Conservation (phyloP, 2,113 vertebrate species). For the Sorex araneus region DNA sequence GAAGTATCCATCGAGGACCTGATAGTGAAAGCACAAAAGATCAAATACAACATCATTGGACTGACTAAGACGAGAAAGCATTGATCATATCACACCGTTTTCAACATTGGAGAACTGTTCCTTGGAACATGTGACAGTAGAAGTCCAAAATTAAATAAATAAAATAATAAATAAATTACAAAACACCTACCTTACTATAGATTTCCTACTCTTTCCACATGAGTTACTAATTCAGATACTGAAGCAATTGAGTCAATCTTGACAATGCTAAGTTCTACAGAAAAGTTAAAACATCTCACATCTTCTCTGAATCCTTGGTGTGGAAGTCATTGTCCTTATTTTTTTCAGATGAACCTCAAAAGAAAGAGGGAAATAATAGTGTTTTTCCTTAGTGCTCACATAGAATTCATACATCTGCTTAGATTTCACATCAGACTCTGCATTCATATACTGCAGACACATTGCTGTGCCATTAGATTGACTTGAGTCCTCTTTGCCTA, state of each 20-base stretch:
- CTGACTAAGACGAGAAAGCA: no score
- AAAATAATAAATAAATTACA: no score
- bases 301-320: neutral
- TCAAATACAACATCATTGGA: no score
- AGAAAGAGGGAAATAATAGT: neutral
- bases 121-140: no score
- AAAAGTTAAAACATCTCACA: neutral
- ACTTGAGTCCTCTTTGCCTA: neutral
- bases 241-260: neutral
- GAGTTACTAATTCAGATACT: neutral
- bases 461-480: neutral
- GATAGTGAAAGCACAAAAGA: no score
- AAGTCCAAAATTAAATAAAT: no score
- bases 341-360: conserved; percentile 19
- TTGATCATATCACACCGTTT: no score
- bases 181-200: neutral
- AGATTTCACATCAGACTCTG: neutral
- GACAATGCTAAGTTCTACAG: conserved; percentile 3
- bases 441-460: neutral
- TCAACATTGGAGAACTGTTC: no score
- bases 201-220: neutral
- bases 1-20: no score
- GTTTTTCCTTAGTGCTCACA: neutral
- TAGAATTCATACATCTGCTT: neutral
- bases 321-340: neutral